Evolutionary conservation across 2,888 invertebrate genomes (phyloP).

Genomic region (Tuberolachnus salignus): DNA sequence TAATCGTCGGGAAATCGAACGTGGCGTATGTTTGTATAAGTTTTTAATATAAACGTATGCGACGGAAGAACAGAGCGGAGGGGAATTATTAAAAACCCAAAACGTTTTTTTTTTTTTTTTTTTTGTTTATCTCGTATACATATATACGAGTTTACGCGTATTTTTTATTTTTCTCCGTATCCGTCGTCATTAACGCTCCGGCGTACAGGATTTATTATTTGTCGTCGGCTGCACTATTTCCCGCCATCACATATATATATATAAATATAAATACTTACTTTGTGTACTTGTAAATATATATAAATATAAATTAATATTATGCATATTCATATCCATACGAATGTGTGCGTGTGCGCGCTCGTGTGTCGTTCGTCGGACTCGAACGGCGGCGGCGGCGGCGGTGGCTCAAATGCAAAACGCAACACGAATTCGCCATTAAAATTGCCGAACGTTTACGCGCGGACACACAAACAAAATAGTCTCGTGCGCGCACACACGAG

Average conservation of each 20-base stretch:
- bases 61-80: background rate
- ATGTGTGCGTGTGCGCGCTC: background rate
- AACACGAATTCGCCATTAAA: conserved; percentile 51
- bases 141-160: too few species aligned
- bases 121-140: background rate
- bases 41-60: conserved; percentile 14
- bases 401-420: conserved; percentile 8
- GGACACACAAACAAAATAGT: conserved; percentile 26
- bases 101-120: background rate
- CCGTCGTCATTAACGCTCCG: too few species aligned
- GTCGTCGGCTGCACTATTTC: too few species aligned
- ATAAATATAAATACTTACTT: too few species aligned
- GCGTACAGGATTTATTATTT: too few species aligned
- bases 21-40: conserved; percentile 1
- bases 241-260: too few species aligned
- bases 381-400: background rate
- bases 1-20: background rate
- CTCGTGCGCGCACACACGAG: background rate
- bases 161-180: too few species aligned
- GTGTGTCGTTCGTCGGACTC: conserved; percentile 27
- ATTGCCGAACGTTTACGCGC: conserved; percentile 29
- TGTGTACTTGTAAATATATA: background rate
- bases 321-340: background rate
- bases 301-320: background rate
- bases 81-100: conserved; percentile 12